Conservation (phyloP, 2,797 vertebrate species). For the Jordanella pulchra region DNA sequence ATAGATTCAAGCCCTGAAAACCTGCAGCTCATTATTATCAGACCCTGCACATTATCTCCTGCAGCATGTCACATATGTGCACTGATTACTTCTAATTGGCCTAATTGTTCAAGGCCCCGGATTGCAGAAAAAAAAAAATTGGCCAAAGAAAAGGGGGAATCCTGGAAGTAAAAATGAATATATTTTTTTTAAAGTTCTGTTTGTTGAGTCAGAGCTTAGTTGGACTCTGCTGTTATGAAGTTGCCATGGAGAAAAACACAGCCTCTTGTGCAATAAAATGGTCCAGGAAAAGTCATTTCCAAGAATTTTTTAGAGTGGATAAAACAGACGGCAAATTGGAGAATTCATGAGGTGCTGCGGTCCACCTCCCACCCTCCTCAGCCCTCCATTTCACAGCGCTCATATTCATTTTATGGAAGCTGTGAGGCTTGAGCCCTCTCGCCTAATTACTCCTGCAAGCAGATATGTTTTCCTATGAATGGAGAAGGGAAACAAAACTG, state of each 20-base stretch:
- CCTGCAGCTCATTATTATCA: constrained; percentile 56
- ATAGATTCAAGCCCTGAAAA: constrained; percentile 47
- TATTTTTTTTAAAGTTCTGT: constrained; percentile 78
- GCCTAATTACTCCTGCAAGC: constrained; percentile 77
- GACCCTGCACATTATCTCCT: constrained; percentile 43
- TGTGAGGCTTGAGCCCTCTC: constrained; percentile 67
- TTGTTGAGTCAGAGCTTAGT: constrained; percentile 84
- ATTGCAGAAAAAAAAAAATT: constrained; percentile 53
- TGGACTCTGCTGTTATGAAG: constrained; percentile 78
- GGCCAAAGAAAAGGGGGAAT: constrained; percentile 60
- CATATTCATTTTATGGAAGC: constrained; percentile 73
- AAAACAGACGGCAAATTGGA: constrained; percentile 77
- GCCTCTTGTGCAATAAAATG: constrained; percentile 80
- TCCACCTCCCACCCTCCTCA: constrained; percentile 64
- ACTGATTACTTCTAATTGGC: constrained; percentile 47
- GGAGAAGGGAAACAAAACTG: constrained; percentile 72
- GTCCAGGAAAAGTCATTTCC: constrained; percentile 80
- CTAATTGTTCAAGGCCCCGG: constrained; percentile 15
- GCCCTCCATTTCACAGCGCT: constrained; percentile 72
- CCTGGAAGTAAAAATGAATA: constrained; percentile 75
- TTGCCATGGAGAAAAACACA: constrained; percentile 85
- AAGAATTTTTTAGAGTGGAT: constrained; percentile 78
- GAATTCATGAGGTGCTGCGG: constrained; percentile 75
- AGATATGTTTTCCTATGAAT: constrained; percentile 77
- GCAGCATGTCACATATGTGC: constrained; percentile 56